These are phyloP conservation scores for Macropus fuliginosus DNA, from an alignment of 2,797 vertebrate species.

Conservation along the genomic window DNA sequence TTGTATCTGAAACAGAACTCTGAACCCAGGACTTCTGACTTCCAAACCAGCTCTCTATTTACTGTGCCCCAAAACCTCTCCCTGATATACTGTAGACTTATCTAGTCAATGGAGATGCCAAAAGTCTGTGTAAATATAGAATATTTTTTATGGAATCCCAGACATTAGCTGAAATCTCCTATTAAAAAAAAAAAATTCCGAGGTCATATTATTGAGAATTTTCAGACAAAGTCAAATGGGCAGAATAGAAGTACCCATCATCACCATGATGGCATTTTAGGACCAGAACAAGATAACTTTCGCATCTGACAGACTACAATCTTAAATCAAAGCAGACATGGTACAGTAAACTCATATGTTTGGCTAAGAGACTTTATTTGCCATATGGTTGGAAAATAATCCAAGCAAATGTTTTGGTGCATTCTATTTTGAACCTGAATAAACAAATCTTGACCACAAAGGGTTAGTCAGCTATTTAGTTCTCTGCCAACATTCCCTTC, in stretches of 20 bases:
- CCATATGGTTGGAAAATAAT: constrained; percentile 78
- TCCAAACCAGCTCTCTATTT: not conserved
- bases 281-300: constrained; percentile 54
- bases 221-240: constrained; percentile 66
- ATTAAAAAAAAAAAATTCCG: constrained; percentile 48
- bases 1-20: not conserved
- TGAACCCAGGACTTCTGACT: not conserved
- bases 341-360: constrained; percentile 66
- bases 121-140: constrained; percentile 30
- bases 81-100: not conserved
- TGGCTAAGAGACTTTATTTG: constrained; percentile 64
- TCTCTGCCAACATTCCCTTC: constrained; percentile 75
- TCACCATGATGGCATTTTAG: constrained; percentile 72
- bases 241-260: constrained; percentile 58
- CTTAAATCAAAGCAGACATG: constrained; percentile 72
- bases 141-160: constrained; percentile 45
- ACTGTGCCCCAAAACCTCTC: not conserved
- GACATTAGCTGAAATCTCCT: constrained; percentile 62
- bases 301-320: constrained; percentile 70
- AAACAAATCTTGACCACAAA: constrained; percentile 75
- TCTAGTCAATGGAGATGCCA: not conserved
- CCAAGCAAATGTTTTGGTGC: constrained; percentile 74
- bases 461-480: constrained; percentile 79
- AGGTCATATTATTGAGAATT: constrained; percentile 68
- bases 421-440: constrained; percentile 68